phyloP scores from a whole-genome alignment of 2,888 invertebrate genomes.

The Lucinisca nassula region DNA sequence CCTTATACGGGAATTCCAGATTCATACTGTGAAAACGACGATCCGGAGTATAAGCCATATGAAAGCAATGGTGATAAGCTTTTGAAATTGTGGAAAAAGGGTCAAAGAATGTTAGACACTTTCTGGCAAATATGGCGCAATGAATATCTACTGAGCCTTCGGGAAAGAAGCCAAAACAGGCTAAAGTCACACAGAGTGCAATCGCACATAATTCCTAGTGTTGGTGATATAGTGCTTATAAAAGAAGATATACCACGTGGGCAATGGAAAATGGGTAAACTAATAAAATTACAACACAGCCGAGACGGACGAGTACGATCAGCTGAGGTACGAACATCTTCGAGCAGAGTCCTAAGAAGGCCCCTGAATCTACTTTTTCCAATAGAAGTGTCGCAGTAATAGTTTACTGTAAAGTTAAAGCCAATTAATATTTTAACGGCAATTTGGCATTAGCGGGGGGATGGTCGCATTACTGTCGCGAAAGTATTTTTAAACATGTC shows the following conservation, averaged over 20 bases:
- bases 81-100: background rate
- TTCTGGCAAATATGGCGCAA: too few relatives aligned
- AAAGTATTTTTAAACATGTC: too few relatives aligned
- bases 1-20: background rate
- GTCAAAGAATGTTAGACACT: background rate
- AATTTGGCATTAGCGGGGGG: too few relatives aligned
- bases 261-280: background rate
- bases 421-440: too few relatives aligned
- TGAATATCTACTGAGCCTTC: too few relatives aligned
- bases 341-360: background rate
- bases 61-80: background rate
- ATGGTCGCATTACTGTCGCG: too few relatives aligned
- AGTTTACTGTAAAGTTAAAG: too few relatives aligned
- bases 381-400: background rate
- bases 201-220: background rate
- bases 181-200: background rate
- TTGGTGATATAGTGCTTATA: background rate
- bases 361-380: background rate
- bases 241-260: background rate
- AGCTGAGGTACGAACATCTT: background rate
- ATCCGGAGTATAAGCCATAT: background rate
- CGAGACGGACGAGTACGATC: background rate
- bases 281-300: background rate
- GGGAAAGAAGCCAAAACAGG: background rate
- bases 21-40: background rate